A percentile compares a stretch with the other conserved stretches of the same genome.
These are phyloP conservation scores for Agonopterix subpropinquella DNA, from an alignment of 2,888 invertebrate species.

Conservation along the genomic window DNA sequence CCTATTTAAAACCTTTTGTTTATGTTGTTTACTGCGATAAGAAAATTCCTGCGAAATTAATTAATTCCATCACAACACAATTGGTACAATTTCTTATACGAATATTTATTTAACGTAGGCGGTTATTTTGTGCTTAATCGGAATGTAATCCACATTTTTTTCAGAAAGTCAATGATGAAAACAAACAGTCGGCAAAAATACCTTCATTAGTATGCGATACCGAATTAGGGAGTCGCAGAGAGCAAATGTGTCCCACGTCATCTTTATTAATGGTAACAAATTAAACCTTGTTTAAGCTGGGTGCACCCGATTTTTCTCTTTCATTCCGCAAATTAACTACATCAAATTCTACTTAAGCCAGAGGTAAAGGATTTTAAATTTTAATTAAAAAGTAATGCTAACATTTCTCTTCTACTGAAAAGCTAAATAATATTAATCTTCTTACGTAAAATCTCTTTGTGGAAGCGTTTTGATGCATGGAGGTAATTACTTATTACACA, in stretches of 20 bases:
- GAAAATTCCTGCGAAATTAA: no score
- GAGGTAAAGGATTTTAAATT: slow-evolving; percentile 30
- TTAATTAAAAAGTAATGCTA: slow-evolving; percentile 24
- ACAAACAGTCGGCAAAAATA: slow-evolving; percentile 6
- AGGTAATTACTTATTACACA: no score
- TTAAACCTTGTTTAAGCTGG: slow-evolving; percentile 53
- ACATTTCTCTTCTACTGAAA: slow-evolving; percentile 1
- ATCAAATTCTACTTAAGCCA: slow-evolving; percentile 57
- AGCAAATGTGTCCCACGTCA: slow-evolving; percentile 49
- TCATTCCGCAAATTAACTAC: slow-evolving; percentile 61
- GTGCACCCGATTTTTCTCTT: slow-evolving; percentile 56
- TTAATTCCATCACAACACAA: no score
- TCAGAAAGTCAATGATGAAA: slow-evolving; percentile 5
- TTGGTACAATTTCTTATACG: no score
- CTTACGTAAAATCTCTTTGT: no score
- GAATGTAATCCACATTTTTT: no score
- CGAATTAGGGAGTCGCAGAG: slow-evolving; percentile 25
- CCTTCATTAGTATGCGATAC: slow-evolving; percentile 9
- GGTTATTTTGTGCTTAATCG: no score
- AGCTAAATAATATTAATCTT: no score
- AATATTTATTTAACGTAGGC: no score
- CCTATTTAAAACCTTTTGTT: no score
- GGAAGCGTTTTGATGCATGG: no score
- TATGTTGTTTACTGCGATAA: no score
- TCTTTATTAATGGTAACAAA: slow-evolving; percentile 64